Evolutionary conservation across 2,113 vertebrate species (phyloP), one percentile per base, ranked within the genome.

Genomic region (Copsychus sechellarum): DNA sequence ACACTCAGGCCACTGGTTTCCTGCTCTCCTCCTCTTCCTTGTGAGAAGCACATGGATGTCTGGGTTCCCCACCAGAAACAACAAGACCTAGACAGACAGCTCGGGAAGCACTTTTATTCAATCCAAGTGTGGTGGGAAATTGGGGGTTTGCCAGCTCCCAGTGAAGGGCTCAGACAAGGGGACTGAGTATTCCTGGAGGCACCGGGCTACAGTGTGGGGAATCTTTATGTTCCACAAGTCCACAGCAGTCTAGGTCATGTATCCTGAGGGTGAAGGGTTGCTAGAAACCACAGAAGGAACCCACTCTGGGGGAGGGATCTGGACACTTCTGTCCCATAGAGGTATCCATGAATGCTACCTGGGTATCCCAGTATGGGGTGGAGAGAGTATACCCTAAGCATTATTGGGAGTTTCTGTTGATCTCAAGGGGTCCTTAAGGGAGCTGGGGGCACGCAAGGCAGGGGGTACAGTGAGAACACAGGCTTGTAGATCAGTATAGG

Each of bases 401-500:
- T 60, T 88, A 25, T 9, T 76, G 36, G 36, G n/a, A 24, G 9
- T 65, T 45, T 76, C 51, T 64, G 51, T 15, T 74, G 81, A 74
- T 12, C 17, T 56, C 0, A 15, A 56, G 31, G 73, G 24, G 12
- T 69, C 40, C 25, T 82, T 69, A 20, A 10, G 34, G 74, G 70
- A 88, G 58, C 1, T 88, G 42, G 92, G 62, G 17, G 78, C 93
- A 76, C 96, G 95, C 62, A 96, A 42, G 58, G 93, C 90, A 21
- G 70, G 11, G 26, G 95, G 95, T 3, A 97, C 36, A 48, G 82
- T 95, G 87, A 97, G 96, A 83, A 98, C 97, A 23, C 97, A 97
- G 25, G 87, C 95, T 20, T 93, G 81, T 62, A 98, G 86, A 50
- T 98, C 97, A 28, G 95, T 92, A 10, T 96, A 98, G 60, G 97